A percentile compares a stretch with the other conserved stretches of the same genome.
Conservation (phyloP, 2,113 vertebrate species). For the Chrysemys picta region DNA sequence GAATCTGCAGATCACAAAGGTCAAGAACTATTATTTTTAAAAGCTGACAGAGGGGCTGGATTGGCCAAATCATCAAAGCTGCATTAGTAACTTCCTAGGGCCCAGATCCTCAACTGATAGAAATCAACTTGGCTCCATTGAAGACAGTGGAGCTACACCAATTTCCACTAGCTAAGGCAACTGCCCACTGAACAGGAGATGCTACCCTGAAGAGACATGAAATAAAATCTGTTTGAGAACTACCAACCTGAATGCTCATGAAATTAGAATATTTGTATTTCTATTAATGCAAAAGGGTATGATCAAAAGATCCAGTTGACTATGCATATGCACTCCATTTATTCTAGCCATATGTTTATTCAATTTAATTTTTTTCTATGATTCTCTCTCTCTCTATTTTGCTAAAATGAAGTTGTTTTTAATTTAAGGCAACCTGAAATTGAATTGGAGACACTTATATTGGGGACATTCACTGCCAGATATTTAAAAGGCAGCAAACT, state of each 20-base stretch:
- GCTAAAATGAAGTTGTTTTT: neutral
- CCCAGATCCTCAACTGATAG: neutral
- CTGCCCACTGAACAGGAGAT: neutral
- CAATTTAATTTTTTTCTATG: neutral
- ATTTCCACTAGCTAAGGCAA: neutral
- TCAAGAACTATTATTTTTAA: no score
- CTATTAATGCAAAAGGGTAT: neutral
- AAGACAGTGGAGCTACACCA: neutral
- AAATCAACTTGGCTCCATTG: neutral
- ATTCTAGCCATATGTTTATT: neutral
- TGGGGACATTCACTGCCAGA: neutral
- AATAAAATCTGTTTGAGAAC: neutral
- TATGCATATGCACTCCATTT: neutral
- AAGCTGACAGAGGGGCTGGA: neutral
- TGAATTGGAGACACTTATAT: neutral
- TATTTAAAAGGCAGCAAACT: neutral
- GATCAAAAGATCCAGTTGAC: neutral
- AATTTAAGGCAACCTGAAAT: neutral
- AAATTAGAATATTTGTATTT: neutral
- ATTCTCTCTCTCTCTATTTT: neutral
- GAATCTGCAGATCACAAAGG: neutral
- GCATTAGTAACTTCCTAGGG: neutral
- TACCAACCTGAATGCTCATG: neutral
- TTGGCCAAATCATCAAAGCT: neutral
- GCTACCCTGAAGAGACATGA: neutral